phyloP scores from a whole-genome alignment of 2,797 vertebrate species.

The Cossypha caffra region DNA sequence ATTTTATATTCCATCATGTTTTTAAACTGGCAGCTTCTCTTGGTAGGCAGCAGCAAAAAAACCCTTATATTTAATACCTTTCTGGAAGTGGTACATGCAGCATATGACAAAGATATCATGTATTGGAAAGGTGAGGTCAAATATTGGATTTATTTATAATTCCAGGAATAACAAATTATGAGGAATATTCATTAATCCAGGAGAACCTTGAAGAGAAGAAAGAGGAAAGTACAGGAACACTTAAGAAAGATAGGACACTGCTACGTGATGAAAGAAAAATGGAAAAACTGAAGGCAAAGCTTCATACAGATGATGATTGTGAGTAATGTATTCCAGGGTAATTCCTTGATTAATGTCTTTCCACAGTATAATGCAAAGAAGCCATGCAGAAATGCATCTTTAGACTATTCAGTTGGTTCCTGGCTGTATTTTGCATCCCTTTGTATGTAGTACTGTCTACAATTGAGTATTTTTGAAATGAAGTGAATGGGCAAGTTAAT shows the following conservation, averaged over 20 bases:
- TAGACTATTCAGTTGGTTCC: not conserved
- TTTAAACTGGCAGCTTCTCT: not conserved
- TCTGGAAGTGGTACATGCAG: not conserved
- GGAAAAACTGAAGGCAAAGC: constrained; percentile 98
- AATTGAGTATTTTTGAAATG: not conserved
- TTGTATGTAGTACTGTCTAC: not conserved
- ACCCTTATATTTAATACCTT: not conserved
- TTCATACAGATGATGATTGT: constrained; percentile 98
- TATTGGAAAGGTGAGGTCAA: not conserved
- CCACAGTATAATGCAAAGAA: not conserved
- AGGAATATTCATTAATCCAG: constrained; percentile 98
- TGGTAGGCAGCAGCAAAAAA: not conserved
- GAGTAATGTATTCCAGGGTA: constrained; percentile 66
- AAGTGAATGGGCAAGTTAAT: not conserved
- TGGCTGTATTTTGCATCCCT: not conserved
- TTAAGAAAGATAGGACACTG: constrained; percentile 94
- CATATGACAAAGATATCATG: not conserved
- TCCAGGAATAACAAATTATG: constrained; percentile 99
- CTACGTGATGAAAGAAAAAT: constrained; percentile 96
- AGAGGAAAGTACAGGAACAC: constrained; percentile 90
- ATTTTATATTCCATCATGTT: not conserved
- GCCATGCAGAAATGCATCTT: not conserved
- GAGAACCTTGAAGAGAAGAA: constrained; percentile 92
- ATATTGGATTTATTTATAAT: constrained; percentile 9
- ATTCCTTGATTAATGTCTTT: not conserved